Evolutionary conservation across 2,797 vertebrate species (phyloP).

Genomic region (Pangasius macronema): DNA sequence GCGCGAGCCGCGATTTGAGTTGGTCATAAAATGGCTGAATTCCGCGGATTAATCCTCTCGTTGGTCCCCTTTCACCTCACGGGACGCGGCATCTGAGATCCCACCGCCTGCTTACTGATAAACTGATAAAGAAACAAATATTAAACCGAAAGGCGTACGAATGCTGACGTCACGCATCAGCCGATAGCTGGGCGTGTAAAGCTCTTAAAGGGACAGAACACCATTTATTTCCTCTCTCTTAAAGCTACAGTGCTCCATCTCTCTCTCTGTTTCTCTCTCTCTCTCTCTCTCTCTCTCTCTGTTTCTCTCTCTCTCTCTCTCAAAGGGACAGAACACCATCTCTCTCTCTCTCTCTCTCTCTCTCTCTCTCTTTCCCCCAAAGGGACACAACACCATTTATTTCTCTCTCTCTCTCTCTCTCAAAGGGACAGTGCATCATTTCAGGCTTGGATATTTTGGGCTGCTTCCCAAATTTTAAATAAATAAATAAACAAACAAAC

Average conservation of each 20-base stretch:
- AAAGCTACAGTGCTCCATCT: background rate
- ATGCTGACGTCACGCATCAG: conserved; percentile 56
- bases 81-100: too few species aligned
- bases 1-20: background rate
- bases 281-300: too few species aligned
- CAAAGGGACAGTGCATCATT: background rate
- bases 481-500: too few species aligned
- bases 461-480: too few species aligned
- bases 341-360: background rate
- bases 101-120: too few species aligned
- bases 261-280: background rate
- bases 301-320: background rate
- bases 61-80: background rate
- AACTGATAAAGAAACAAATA: background rate
- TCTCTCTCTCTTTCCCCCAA: background rate
- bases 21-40: background rate
- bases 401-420: background rate
- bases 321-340: background rate
- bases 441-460: background rate
- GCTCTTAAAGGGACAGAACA: conserved; percentile 50
- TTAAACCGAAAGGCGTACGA: background rate
- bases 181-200: conserved; percentile 48
- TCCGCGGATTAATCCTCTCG: background rate
- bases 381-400: background rate
- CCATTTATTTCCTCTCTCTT: background rate